phyloP scores from a whole-genome alignment of 2,113 vertebrate genomes.

The Boleophthalmus pectinirostris region DNA sequence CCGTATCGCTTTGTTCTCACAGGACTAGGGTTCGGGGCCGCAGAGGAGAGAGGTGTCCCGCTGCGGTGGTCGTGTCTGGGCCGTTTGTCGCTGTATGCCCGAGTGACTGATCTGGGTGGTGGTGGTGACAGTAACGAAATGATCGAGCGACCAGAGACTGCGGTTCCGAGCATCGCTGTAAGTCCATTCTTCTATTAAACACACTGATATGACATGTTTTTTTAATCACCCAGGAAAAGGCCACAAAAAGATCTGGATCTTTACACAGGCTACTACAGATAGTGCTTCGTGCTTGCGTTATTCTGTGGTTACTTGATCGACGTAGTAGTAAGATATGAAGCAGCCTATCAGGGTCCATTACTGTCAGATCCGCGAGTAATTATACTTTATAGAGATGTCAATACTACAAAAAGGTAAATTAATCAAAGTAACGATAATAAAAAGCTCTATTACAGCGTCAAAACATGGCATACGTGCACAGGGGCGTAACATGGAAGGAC shows the following conservation, averaged over 20 bases:
- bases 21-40: rapidly evolving
- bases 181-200: constrained; percentile 41
- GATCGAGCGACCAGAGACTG: constrained; percentile 80
- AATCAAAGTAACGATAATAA: not conserved
- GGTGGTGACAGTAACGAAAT: constrained; percentile 66
- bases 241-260: not conserved
- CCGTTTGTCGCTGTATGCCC: constrained; percentile 49
- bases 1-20: not conserved
- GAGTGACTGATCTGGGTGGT: constrained; percentile 57
- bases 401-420: not conserved
- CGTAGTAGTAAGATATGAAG: not conserved
- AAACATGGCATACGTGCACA: not conserved
- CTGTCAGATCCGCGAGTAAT: not conserved
- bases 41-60: not conserved
- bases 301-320: not conserved
- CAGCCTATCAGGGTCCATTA: not conserved
- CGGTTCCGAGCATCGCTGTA: constrained; percentile 79
- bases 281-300: not conserved
- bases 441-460: not conserved
- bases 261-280: not conserved
- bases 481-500: not conserved
- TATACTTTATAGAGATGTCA: not conserved
- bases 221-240: not conserved
- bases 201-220: not conserved
- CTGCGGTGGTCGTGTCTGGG: constrained; percentile 5